Percentiles rank a stretch among this genome's conserved stretches.
These are phyloP conservation scores for Poecilia latipinna DNA, from an alignment of 2,113 vertebrate genomes.

Conservation along the genomic window DNA sequence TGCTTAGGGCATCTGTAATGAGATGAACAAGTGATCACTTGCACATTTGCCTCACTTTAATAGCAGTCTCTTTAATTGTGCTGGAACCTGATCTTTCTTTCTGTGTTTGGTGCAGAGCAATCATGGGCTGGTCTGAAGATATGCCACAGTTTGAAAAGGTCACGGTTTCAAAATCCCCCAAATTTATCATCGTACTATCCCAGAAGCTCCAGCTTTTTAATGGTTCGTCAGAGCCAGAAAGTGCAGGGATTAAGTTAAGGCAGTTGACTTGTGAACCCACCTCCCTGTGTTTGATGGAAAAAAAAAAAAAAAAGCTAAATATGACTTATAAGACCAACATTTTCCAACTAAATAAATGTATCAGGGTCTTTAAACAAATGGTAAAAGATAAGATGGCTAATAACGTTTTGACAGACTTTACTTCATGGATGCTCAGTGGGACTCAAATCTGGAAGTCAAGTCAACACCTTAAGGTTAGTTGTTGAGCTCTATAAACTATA, in stretches of 20 bases:
- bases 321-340: background rate
- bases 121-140: background rate
- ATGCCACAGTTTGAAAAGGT: background rate
- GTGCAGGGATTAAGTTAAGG: background rate
- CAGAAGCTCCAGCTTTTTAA: background rate
- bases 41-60: slow-evolving; percentile 23
- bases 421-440: too few species aligned
- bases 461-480: too few species aligned
- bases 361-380: too few species aligned
- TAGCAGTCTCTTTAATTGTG: slow-evolving; percentile 16
- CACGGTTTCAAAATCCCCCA: background rate
- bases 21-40: slow-evolving; percentile 35
- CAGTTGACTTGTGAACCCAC: too few species aligned
- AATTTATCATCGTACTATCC: background rate
- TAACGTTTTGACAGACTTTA: too few species aligned
- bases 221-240: background rate
- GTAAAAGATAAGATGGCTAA: too few species aligned
- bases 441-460: too few species aligned
- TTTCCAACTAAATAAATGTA: too few species aligned
- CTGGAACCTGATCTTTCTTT: slow-evolving; percentile 10
- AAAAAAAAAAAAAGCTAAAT: background rate
- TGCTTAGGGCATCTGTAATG: slow-evolving; percentile 47
- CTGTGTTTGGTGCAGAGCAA: background rate
- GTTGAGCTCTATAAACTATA: too few species aligned
- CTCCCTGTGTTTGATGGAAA: background rate